Base-by-base conservation (phyloP, 2,888 invertebrate genomes). In the Anorthoa munda region DNA sequence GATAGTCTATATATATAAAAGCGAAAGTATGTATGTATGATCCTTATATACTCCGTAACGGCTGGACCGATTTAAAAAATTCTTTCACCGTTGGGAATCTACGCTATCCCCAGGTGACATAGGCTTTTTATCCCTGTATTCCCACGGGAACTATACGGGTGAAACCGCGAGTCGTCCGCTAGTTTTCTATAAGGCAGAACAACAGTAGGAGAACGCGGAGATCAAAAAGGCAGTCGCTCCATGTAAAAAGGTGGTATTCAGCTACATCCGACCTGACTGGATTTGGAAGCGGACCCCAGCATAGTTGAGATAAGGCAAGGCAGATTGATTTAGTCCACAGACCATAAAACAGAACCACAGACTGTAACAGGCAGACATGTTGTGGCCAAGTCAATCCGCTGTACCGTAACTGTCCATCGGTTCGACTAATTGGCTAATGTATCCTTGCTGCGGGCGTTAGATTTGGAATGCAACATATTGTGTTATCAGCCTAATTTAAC, bases 401-500 rank as follows among this genome's bases (percentile, higher is more conserved):
- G 50, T 26, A 66, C 58, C 58, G 72, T 68, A n/a, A 60, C 61
- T 56, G 51, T 46, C 45, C 26, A 73, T 69, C 55, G 53, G n/a
- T 21, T 55, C 77, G 18, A 55, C 68, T 80, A 80, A 80, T 80
- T 80, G 68, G 53, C 75, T 78, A 81, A 81, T 72, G 70, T 65
- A 76, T 65, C 79, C 76, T 82, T 82, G 78, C 82, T 79, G 70
- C 71, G 21, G 72, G 74, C 70, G 81, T 79, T 61, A 82, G 73
- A 77, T 84, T 74, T 77, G 68, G 81, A 79, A 82, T 83, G 77
- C 68, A 78, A 79, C 26, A 67, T 17, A 66, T 45, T 64, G 23
- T 63, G 66, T 58, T 66, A 74, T 77, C 69, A 50, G 53, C 50
- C 59, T 74, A 68, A 77, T 79, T 79, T 72, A 81, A 81, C 72